Conservation (phyloP, 2,797 vertebrate genomes). For the Gymnothorax javanicus region DNA sequence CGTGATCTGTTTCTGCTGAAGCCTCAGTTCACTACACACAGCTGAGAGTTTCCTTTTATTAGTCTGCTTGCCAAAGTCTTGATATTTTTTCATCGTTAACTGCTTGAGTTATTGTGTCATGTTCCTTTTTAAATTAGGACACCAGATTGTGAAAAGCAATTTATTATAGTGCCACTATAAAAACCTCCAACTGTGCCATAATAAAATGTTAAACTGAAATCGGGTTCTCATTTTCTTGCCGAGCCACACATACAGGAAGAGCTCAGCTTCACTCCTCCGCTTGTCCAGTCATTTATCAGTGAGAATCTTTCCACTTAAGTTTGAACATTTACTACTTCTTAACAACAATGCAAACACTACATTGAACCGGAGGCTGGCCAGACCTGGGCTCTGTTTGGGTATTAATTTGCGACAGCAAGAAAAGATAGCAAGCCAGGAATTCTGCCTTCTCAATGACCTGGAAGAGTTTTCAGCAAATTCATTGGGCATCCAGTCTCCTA, state of each 20-base stretch:
- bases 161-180: neutral
- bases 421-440: too few species aligned
- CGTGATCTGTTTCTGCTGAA: neutral
- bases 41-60: neutral
- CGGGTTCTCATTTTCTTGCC: neutral
- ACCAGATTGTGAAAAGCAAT: neutral
- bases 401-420: neutral
- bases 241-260: neutral
- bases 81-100: neutral
- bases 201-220: neutral
- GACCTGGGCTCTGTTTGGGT: neutral
- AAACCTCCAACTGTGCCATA: neutral
- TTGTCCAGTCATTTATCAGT: neutral
- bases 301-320: slow-evolving; percentile 1
- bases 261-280: neutral
- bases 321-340: neutral
- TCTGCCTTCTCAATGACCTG: neutral
- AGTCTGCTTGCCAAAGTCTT: neutral
- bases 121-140: neutral
- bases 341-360: neutral
- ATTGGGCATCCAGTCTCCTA: neutral
- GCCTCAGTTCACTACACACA: neutral
- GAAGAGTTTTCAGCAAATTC: neutral
- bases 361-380: slow-evolving; percentile 6
- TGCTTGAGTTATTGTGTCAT: neutral